Evolutionary conservation across 64 coral and sea anemone genomes (phyloP).

Genomic region (Pocillopora verrucosa): DNA sequence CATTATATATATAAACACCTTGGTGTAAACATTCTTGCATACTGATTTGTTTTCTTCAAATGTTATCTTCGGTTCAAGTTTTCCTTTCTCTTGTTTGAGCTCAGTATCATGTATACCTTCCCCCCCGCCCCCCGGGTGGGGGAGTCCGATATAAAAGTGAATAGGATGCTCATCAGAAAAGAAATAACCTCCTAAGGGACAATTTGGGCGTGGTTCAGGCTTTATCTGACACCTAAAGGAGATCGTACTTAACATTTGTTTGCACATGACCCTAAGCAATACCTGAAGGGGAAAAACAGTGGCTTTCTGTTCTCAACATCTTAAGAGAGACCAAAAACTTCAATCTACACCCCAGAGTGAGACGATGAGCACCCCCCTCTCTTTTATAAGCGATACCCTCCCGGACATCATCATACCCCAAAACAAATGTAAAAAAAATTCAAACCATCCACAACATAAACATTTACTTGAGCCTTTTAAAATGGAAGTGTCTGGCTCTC

Average conservation of each 20-base stretch:
- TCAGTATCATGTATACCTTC: constrained; percentile 15
- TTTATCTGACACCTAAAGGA: too few species aligned
- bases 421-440: background rate
- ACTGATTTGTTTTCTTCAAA: constrained; percentile 25
- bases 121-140: background rate
- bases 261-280: constrained; percentile 20
- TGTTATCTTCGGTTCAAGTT: constrained; percentile 19
- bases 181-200: too few species aligned
- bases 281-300: constrained; percentile 27
- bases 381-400: background rate
- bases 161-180: too few species aligned
- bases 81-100: constrained; percentile 14
- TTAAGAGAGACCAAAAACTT: background rate
- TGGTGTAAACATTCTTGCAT: background rate
- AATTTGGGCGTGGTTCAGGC: too few species aligned
- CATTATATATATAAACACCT: too few species aligned
- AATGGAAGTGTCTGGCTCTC: background rate
- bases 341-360: too few species aligned
- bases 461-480: constrained; percentile 32
- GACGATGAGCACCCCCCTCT: too few species aligned
- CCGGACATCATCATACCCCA: constrained; percentile 9
- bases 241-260: background rate
- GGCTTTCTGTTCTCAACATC: constrained; percentile 25
- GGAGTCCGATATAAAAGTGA: too few species aligned
- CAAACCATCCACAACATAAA: constrained; percentile 35